These are phyloP conservation scores for Pandemis heparana DNA, from an alignment of 2,888 invertebrate genomes.

Conservation along the genomic window DNA sequence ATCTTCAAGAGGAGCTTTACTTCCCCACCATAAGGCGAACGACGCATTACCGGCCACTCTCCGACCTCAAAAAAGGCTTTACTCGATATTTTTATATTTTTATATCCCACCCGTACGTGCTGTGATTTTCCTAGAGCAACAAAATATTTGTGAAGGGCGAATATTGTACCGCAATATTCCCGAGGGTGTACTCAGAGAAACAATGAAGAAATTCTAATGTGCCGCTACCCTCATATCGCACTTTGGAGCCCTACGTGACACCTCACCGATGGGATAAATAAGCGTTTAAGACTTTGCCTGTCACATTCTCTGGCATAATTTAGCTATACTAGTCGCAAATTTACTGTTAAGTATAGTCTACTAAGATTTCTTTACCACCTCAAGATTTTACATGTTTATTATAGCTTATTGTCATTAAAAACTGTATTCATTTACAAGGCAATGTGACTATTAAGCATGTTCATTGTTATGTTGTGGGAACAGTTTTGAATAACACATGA, in stretches of 20 bases:
- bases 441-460: too few relatives aligned
- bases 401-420: too few relatives aligned
- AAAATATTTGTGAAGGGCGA: background rate
- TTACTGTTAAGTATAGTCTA: too few relatives aligned
- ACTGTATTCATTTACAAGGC: too few relatives aligned
- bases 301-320: background rate
- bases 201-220: slow-evolving; percentile 5
- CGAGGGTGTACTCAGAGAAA: slow-evolving; percentile 10
- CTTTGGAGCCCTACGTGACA: background rate
- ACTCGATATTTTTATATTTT: slow-evolving; percentile 1
- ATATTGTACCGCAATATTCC: slow-evolving; percentile 6
- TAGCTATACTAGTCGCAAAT: background rate
- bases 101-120: slow-evolving; percentile 15
- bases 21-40: background rate
- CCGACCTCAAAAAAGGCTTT: background rate
- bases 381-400: too few relatives aligned
- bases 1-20: background rate
- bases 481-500: too few relatives aligned
- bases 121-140: slow-evolving; percentile 3
- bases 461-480: too few relatives aligned
- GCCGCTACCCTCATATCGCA: slow-evolving; percentile 10
- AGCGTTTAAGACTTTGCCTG: background rate
- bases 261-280: background rate
- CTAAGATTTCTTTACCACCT: too few relatives aligned
- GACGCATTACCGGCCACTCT: background rate